Evolutionary conservation across 2,113 vertebrate genomes (phyloP).

Genomic region (Castor canadensis): DNA sequence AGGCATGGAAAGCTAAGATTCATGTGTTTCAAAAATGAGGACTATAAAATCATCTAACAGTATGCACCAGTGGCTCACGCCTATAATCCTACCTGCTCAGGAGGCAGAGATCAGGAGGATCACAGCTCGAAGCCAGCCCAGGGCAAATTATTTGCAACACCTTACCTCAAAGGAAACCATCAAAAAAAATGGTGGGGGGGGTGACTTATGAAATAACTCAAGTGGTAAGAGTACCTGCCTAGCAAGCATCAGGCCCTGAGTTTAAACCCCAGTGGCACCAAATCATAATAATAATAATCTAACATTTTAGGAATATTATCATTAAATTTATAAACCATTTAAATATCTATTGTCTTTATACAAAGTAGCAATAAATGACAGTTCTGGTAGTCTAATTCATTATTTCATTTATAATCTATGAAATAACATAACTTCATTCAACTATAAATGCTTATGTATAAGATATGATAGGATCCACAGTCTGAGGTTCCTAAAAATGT

Average conservation of each 20-base stretch:
- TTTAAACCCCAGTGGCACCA: too few species aligned
- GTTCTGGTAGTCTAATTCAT: background rate
- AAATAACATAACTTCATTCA: slow-evolving; percentile 2
- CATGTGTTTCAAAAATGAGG: background rate
- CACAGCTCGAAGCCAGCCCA: too few species aligned
- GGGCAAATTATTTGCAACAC: too few species aligned
- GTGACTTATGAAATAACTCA: too few species aligned
- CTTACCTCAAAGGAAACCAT: too few species aligned
- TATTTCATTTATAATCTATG: slow-evolving; percentile 5
- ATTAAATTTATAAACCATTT: background rate
- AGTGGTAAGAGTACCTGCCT: too few species aligned
- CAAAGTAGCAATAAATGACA: background rate
- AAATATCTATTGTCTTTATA: background rate
- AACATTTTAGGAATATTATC: background rate
- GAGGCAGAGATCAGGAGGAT: too few species aligned
- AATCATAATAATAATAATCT: too few species aligned
- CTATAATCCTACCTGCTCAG: too few species aligned
- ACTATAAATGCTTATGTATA: background rate
- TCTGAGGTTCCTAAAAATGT: background rate
- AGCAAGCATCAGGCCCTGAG: too few species aligned
- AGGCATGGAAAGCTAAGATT: background rate
- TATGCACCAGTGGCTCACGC: too few species aligned
- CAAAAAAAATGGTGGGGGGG: too few species aligned
- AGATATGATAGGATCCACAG: background rate
- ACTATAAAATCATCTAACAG: background rate